phyloP scores from a whole-genome alignment of 2,113 vertebrate species.

The Syrrhaptes paradoxus region DNA sequence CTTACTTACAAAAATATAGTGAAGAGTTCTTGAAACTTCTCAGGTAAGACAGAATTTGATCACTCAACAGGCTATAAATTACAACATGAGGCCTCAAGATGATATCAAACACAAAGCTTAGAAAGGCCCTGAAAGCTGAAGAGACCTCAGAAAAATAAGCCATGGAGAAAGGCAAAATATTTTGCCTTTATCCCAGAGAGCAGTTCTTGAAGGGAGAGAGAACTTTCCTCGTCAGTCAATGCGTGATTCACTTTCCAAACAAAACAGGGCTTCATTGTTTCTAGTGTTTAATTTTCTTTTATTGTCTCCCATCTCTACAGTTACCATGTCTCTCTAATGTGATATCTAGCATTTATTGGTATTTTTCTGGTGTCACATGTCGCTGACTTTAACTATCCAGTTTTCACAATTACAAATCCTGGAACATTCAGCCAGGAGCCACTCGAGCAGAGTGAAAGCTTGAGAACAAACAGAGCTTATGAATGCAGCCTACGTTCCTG shows the following conservation, averaged over 20 bases:
- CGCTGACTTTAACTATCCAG: neutral
- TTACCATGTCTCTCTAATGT: neutral
- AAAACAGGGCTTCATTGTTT: rapidly evolving
- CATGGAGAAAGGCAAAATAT: neutral
- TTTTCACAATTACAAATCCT: neutral
- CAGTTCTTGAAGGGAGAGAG: neutral
- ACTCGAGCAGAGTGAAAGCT: neutral
- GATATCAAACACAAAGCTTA: neutral
- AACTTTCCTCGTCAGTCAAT: neutral
- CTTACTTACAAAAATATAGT: neutral
- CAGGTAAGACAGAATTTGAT: neutral
- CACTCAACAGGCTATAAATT: neutral
- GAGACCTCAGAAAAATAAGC: neutral
- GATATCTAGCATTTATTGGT: neutral
- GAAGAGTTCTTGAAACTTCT: neutral
- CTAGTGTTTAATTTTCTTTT: neutral
- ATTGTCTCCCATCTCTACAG: neutral
- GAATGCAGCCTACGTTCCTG: neutral
- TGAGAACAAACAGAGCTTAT: neutral
- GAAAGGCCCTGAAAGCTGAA: neutral
- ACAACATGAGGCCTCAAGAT: neutral
- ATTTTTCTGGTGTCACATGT: neutral
- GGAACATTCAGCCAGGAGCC: neutral
- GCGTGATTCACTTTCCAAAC: neutral
- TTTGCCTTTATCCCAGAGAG: neutral